Percentiles rank a stretch among this genome's conserved stretches.
Evolutionary conservation across 1,140 invertebrate species (phyloP).

Genomic region (Thalassaphorura encarpata): DNA sequence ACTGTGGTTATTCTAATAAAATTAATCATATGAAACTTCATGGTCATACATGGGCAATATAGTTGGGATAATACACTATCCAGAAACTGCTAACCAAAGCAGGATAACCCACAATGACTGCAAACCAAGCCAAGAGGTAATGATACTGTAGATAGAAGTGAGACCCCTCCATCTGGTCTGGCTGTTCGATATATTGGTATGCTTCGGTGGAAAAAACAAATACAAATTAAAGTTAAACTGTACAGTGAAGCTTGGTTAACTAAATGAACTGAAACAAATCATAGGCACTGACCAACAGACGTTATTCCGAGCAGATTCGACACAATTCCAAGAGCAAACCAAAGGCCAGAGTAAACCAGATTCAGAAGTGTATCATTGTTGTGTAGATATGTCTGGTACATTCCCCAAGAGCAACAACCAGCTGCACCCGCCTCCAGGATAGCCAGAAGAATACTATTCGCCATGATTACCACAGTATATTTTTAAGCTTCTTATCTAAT

Average conservation of each 20-base stretch:
- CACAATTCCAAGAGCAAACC: background rate
- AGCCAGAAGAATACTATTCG: background rate
- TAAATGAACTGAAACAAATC: background rate
- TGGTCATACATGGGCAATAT: background rate
- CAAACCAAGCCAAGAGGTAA: background rate
- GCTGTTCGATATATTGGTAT: too few species aligned
- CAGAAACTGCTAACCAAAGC: background rate
- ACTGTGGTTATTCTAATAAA: too few species aligned
- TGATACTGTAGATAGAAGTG: background rate
- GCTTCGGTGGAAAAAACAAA: too few species aligned
- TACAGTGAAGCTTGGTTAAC: too few species aligned
- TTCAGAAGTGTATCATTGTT: background rate
- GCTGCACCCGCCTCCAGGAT: background rate
- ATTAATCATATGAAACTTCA: too few species aligned
- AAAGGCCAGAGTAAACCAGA: background rate
- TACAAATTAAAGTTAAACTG: too few species aligned
- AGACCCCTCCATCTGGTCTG: background rate
- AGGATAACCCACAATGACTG: background rate
- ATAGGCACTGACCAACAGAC: background rate
- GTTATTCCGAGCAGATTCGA: background rate
- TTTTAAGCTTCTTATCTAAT: too few species aligned
- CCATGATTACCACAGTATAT: too few species aligned
- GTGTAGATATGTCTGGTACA: background rate
- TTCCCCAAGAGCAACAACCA: background rate
- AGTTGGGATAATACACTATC: background rate